Percentiles rank a stretch among this genome's conserved stretches.
These are phyloP conservation scores for Phasia obesa DNA, from an alignment of 2,888 invertebrate species.

Conservation along the genomic window DNA sequence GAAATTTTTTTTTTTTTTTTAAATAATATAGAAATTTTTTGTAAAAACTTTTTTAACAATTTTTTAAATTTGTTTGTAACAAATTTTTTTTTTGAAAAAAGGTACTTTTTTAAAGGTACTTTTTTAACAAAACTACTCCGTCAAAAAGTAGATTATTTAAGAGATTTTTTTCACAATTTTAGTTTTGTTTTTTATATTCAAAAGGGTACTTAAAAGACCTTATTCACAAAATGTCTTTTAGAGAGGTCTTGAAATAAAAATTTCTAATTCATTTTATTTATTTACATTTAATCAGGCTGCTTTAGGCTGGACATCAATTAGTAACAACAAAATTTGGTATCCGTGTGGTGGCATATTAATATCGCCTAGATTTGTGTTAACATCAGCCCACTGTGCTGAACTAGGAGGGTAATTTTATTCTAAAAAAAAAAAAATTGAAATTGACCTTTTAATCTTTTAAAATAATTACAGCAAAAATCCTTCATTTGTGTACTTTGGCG, in stretches of 20 bases:
- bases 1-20: too few species aligned
- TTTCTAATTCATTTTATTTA: not conserved
- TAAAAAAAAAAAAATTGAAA: not conserved
- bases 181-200: too few species aligned
- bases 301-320: slow-evolving; percentile 70
- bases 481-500: slow-evolving; percentile 68
- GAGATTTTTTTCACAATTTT: too few species aligned
- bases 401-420: slow-evolving; percentile 70
- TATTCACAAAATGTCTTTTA: too few species aligned
- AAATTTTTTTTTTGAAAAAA: too few species aligned
- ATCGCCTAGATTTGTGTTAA: slow-evolving; percentile 71
- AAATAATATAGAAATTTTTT: too few species aligned
- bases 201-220: too few species aligned
- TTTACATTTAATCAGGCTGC: slow-evolving; percentile 57
- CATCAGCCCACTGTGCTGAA: slow-evolving; percentile 73
- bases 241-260: not conserved
- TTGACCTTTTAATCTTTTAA: not conserved
- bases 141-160: too few species aligned
- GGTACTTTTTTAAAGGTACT: too few species aligned
- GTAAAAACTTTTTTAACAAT: not conserved
- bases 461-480: slow-evolving; percentile 61
- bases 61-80: too few species aligned
- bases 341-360: slow-evolving; percentile 73
- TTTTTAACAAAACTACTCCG: too few species aligned
- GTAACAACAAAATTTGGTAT: slow-evolving; percentile 61